A percentile compares a stretch with the other conserved stretches of the same genome.
Evolutionary conservation across 1,140 invertebrate species (phyloP).

Genomic region (Stegodyphus mimosarum): DNA sequence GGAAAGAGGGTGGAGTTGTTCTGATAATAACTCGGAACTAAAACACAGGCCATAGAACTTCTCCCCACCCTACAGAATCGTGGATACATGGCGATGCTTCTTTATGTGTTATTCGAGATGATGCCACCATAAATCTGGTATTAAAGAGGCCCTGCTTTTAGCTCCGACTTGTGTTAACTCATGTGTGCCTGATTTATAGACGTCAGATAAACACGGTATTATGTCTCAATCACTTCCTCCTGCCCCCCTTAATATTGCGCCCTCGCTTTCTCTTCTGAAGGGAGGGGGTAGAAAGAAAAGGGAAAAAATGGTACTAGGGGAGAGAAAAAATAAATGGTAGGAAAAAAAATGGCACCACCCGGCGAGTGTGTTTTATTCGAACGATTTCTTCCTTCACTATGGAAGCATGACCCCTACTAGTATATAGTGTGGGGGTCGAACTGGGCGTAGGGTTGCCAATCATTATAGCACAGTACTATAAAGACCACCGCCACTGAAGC

Average conservation of each 20-base stretch:
- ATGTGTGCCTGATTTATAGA: slow-evolving; percentile 59
- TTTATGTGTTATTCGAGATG: slow-evolving; percentile 59
- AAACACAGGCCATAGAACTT: background rate
- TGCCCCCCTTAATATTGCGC: slow-evolving; percentile 31
- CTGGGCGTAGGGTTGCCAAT: slow-evolving; percentile 8
- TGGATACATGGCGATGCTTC: no score
- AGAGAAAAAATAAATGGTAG: slow-evolving; percentile 31
- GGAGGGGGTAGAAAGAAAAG: slow-evolving; percentile 7
- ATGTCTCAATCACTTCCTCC: slow-evolving; percentile 58
- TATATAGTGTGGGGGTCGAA: background rate
- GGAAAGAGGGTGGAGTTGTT: no score
- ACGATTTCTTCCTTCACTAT: slow-evolving; percentile 30
- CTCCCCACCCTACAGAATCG: background rate
- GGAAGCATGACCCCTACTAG: slow-evolving; percentile 13
- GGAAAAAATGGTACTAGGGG: slow-evolving; percentile 6
- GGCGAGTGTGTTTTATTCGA: slow-evolving; percentile 46
- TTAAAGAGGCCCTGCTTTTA: slow-evolving; percentile 56
- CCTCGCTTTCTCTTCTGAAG: slow-evolving; percentile 10
- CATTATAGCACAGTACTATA: no score
- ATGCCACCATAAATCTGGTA: slow-evolving; percentile 58
- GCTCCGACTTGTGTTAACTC: slow-evolving; percentile 56
- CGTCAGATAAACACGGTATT: slow-evolving; percentile 61
- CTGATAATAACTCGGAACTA: no score
- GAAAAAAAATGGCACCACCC: slow-evolving; percentile 47
- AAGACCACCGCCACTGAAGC: no score